Evolutionary conservation across 2,113 vertebrate genomes (phyloP).

Genomic region (Turnix velox): DNA sequence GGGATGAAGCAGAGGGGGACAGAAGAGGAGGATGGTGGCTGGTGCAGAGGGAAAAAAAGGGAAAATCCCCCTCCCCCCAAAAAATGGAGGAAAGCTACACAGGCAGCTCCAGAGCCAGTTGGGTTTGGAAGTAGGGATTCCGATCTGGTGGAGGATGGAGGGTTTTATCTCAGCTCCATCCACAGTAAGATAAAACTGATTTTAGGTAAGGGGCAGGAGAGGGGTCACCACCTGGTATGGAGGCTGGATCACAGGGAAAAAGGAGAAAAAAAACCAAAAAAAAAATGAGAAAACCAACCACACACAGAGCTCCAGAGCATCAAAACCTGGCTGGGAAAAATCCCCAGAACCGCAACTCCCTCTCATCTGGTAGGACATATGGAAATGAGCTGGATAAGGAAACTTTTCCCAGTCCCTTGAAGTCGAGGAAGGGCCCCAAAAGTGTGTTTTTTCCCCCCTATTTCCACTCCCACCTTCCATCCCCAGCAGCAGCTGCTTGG

Average conservation of each 20-base stretch:
- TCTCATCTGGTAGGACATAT: conserved; percentile 16
- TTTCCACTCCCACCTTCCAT: no score
- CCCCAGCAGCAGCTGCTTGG: not conserved
- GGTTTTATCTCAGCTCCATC: not conserved
- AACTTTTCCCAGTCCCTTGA: conserved; percentile 1
- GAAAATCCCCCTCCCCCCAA: no score
- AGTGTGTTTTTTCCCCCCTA: not conserved
- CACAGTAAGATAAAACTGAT: accelerated
- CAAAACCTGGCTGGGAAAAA: not conserved
- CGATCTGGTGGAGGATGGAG: not conserved
- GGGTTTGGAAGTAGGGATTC: not conserved
- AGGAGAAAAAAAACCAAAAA: not conserved
- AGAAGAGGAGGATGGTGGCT: no score
- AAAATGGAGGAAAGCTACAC: no score
- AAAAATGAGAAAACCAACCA: not conserved
- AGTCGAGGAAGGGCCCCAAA: not conserved
- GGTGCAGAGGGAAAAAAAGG: no score
- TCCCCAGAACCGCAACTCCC: not conserved
- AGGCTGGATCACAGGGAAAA: not conserved
- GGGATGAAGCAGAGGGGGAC: no score
- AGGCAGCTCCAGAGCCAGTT: no score
- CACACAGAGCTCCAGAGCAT: accelerated
- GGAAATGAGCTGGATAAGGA: conserved; percentile 3
- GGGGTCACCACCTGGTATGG: accelerated
- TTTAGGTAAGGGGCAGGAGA: not conserved